Evolutionary conservation across 64 coral and sea anemone species (phyloP).

Genomic region (Acropora tenuis): DNA sequence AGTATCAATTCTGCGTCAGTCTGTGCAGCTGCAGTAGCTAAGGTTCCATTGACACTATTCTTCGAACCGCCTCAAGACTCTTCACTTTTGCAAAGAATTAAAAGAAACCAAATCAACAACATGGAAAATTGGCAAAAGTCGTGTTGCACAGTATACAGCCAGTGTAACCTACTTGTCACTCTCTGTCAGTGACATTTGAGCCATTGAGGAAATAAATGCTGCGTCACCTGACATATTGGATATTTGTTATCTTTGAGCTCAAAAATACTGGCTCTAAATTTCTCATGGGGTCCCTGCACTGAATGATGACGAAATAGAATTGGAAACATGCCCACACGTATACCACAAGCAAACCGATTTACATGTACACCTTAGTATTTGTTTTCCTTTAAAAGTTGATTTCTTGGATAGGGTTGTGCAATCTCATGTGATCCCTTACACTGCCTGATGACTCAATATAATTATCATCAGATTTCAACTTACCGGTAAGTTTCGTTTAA

Average conservation of each 20-base stretch:
- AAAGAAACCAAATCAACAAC: no score
- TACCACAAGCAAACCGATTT: not conserved
- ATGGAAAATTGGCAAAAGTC: no score
- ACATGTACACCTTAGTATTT: not conserved
- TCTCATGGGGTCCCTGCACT: conserved; percentile 49
- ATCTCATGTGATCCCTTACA: not conserved
- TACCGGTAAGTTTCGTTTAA: not conserved
- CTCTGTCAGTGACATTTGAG: not conserved
- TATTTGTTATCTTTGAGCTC: conserved; percentile 27
- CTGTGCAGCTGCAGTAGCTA: no score
- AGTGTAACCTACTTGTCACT: no score
- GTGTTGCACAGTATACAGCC: not conserved
- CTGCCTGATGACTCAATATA: no score
- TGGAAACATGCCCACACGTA: conserved; percentile 25
- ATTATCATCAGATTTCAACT: no score
- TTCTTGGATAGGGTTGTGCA: conserved; percentile 10
- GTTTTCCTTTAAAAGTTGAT: conserved; percentile 27
- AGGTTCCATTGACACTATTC: no score
- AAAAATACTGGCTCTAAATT: conserved; percentile 55
- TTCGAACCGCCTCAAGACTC: no score
- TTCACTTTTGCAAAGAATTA: no score
- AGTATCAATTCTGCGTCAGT: no score
- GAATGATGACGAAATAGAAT: conserved; percentile 51
- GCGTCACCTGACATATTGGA: not conserved
- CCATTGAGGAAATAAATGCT: not conserved